Evolutionary conservation across 2,113 vertebrate genomes (phyloP).

Genomic region (Pavo muticus): DNA sequence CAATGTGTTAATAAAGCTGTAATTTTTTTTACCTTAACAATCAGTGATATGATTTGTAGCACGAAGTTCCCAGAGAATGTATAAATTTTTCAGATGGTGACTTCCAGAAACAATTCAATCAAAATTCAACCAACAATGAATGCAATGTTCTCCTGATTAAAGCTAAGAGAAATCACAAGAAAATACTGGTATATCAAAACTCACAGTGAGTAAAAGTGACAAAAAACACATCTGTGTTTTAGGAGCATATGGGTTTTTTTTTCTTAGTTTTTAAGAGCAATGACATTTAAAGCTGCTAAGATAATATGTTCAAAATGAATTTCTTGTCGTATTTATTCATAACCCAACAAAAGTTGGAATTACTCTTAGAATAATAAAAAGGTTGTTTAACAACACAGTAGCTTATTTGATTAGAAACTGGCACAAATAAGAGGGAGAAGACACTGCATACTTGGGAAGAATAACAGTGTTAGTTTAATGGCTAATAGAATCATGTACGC

Average conservation of each 20-base stretch:
- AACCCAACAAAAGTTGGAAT: neutral
- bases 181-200: slow-evolving; percentile 39
- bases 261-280: neutral
- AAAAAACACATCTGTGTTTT: slow-evolving; percentile 6
- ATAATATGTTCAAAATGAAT: neutral
- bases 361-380: neutral
- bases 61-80: neutral
- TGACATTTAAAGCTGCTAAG: slow-evolving; percentile 22
- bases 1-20: neutral
- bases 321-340: neutral
- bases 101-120: neutral
- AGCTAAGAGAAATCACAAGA: slow-evolving; percentile 15
- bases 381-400: neutral
- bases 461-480: neutral
- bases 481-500: neutral
- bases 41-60: neutral
- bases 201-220: neutral
- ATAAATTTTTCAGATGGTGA: neutral
- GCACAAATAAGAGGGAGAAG: neutral
- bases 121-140: neutral
- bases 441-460: neutral
- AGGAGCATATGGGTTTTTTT: neutral
- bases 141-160: neutral
- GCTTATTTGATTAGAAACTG: neutral
- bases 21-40: neutral